These are phyloP conservation scores for Dyspetes luteomarginatus DNA, from an alignment of 2,888 invertebrate species.

Conservation along the genomic window DNA sequence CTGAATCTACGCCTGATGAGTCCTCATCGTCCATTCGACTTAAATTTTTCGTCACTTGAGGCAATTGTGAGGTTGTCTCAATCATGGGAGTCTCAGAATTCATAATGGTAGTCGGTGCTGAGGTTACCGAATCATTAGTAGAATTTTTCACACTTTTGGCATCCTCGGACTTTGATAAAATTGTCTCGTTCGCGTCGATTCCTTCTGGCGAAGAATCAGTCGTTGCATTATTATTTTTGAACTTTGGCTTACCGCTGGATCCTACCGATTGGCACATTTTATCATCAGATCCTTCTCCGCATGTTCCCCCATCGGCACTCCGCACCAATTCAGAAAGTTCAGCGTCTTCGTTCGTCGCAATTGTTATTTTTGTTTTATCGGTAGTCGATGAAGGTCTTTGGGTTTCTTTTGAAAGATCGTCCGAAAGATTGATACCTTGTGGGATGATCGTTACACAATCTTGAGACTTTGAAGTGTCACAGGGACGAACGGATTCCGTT, in stretches of 20 bases:
- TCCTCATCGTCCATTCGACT: too few relatives aligned
- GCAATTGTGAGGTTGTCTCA: neutral
- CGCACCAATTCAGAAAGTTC: neutral
- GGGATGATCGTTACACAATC: conserved; percentile 11
- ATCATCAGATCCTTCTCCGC: conserved; percentile 2
- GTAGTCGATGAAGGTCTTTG: neutral
- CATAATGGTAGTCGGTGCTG: neutral
- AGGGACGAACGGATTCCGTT: neutral
- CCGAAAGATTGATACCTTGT: neutral
- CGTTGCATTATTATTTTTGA: neutral
- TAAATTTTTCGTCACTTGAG: neutral
- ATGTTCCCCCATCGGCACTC: neutral
- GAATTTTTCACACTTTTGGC: neutral
- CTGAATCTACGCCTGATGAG: neutral
- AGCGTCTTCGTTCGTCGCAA: neutral
- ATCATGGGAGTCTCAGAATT: neutral
- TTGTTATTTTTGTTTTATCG: neutral
- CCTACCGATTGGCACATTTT: conserved; percentile 13
- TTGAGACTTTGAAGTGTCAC: conserved; percentile 4
- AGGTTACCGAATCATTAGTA: neutral
- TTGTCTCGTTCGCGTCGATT: neutral
- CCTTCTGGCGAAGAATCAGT: neutral
- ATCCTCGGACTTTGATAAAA: neutral
- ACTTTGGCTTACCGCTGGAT: neutral
- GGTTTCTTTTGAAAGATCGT: neutral